Conservation (phyloP, 2,888 invertebrate genomes). For the Chloromyia formosa region DNA sequence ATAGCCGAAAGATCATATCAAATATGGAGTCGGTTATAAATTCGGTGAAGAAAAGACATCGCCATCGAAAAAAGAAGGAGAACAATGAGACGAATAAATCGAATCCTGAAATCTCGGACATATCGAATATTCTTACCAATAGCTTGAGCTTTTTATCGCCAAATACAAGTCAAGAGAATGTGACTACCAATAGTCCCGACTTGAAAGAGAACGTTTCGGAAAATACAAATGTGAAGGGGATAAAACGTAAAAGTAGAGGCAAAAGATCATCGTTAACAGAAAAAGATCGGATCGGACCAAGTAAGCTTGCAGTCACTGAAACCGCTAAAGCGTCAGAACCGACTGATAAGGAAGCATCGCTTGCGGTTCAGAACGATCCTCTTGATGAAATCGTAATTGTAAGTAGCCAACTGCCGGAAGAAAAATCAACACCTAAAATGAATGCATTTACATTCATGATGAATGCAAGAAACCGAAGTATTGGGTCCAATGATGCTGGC, state of each 20-base stretch:
- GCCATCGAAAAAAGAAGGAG: slow-evolving; percentile 60
- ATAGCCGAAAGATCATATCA: slow-evolving; percentile 39
- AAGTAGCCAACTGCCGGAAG: neutral
- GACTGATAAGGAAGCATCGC: neutral
- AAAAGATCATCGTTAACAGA: neutral
- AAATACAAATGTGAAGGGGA: neutral
- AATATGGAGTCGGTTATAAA: slow-evolving; percentile 63
- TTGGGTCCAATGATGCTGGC: slow-evolving; percentile 72
- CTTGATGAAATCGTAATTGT: no score
- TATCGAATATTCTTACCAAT: slow-evolving; percentile 46
- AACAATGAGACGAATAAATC: slow-evolving; percentile 27
- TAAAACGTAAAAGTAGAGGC: neutral
- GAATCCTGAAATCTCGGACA: slow-evolving; percentile 43
- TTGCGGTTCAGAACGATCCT: neutral
- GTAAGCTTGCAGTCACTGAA: neutral
- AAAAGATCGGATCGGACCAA: no score
- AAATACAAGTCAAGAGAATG: slow-evolving; percentile 46
- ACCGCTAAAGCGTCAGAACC: neutral
- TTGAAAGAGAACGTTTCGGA: slow-evolving; percentile 14
- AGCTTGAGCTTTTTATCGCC: slow-evolving; percentile 48
- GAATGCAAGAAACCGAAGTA: slow-evolving; percentile 72
- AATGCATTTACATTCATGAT: slow-evolving; percentile 75
- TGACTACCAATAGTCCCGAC: slow-evolving; percentile 30
- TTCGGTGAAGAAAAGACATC: slow-evolving; percentile 61
- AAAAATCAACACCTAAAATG: slow-evolving; percentile 52